Base-by-base conservation (phyloP, 2,797 vertebrate genomes). In the Syngnathus acus region DNA sequence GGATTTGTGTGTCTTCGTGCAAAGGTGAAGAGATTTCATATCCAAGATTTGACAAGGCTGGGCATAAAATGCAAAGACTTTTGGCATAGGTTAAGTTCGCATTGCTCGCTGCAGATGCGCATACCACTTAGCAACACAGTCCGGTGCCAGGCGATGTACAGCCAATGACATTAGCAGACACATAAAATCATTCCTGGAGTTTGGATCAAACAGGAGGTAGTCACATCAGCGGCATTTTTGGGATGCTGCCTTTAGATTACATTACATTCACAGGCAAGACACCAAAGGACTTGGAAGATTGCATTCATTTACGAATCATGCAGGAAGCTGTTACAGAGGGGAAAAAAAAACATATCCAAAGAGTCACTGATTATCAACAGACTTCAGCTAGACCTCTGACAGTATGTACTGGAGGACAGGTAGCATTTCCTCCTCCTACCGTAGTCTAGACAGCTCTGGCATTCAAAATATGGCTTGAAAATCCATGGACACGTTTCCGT, bases 201-300 rank as follows among this genome's bases (percentile, higher is more conserved):
- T 72, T 67, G 62, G 69, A 72, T 73, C 63, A 72, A 68, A 73
- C 69, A 71, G 69, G 65, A 68, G 50, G 70, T 71, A 78, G 74
- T 78, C 72, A 65, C 61, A 71, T 75, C 39, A 66, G 68, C 64
- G 69, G 70, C 69, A 74, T 81, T 77, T 74, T 67, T 76, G 72
- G 63, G 74, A 62, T 81, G 68, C 72, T 74, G 78, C 68, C 76
- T 74, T 58, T 67, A 66, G 72, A 76, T 76, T 68, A 71, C 72
- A 76, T 65, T 62, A 65, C 75, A 76, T 81, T 82, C 74, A 80
- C 69, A 75, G 69, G 67, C 63, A 70, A 68, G 74, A 77, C 62
- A 74, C 68, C 78, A 72, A 81, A 79, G 75, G 72, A 74, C 69
- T 58, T 66, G 53, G 54, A 70, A 78, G 82, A 88, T 83, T 88